phyloP scores from a whole-genome alignment of 2,113 vertebrate species.

The Lathamus discolor region DNA sequence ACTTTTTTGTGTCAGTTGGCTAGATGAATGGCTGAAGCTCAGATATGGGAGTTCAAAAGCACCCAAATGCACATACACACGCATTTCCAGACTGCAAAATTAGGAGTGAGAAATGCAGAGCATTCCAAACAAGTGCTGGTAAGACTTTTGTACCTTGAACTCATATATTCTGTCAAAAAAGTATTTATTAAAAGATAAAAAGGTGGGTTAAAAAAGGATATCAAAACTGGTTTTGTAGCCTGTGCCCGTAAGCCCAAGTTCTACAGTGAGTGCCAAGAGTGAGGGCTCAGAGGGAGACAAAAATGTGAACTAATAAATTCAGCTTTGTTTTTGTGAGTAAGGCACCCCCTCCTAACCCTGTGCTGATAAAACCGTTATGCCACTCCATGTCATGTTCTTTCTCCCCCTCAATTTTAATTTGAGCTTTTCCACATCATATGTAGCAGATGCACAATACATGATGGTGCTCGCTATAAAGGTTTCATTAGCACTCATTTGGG shows the following conservation, averaged over 20 bases:
- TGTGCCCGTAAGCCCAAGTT: not conserved
- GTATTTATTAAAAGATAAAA: constrained; percentile 12
- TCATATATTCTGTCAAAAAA: not conserved
- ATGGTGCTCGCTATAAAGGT: constrained; percentile 29
- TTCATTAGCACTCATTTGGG: constrained; percentile 64
- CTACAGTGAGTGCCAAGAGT: not conserved
- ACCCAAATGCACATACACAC: not conserved
- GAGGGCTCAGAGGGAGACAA: not conserved
- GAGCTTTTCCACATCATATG: constrained; percentile 40
- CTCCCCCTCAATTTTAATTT: constrained; percentile 2
- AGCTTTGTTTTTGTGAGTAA: constrained; percentile 8
- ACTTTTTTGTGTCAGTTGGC: not conserved
- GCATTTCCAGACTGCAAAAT: not conserved
- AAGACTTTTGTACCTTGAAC: not conserved
- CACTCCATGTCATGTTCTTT: not conserved
- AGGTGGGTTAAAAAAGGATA: constrained; percentile 10
- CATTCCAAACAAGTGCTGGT: not conserved
- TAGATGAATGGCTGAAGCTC: not conserved
- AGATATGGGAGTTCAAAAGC: not conserved
- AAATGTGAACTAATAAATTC: constrained; percentile 16
- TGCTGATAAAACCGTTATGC: constrained; percentile 47
- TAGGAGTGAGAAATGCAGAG: not conserved
- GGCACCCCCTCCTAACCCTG: not conserved
- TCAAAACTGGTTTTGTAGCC: constrained; percentile 16
- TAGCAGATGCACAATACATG: constrained; percentile 39